Conservation (phyloP, 1,140 invertebrate species). For the Trichoplusia ni region DNA sequence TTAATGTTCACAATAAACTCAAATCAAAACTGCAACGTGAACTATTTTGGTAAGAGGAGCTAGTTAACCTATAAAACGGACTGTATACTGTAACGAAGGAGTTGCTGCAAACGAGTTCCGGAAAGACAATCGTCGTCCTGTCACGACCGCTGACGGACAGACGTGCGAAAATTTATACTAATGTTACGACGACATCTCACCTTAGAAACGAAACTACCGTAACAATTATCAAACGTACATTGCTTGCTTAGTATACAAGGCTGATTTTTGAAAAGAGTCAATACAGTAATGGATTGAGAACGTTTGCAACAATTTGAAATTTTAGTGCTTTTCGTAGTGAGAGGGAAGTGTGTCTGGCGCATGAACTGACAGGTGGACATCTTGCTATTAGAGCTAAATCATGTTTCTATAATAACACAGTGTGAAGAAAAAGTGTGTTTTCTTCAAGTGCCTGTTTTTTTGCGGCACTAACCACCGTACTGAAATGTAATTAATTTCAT, state of each 20-base stretch:
- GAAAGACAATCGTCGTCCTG: constrained; percentile 23
- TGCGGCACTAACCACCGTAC: background rate
- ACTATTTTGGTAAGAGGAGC: constrained; percentile 1
- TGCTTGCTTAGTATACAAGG: background rate
- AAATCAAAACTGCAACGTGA: background rate
- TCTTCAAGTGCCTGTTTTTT: background rate
- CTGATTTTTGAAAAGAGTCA: background rate
- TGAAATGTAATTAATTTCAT: too few species aligned
- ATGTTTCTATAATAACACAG: constrained; percentile 19
- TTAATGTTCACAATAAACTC: too few species aligned
- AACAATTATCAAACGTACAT: background rate
- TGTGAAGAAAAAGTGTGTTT: background rate
- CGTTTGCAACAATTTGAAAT: background rate
- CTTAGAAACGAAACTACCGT: background rate
- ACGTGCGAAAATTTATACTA: constrained; percentile 28
- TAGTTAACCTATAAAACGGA: constrained; percentile 14
- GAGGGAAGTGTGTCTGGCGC: constrained; percentile 6
- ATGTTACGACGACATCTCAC: background rate
- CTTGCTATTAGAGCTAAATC: constrained; percentile 30
- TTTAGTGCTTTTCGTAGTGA: background rate
- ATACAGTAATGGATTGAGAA: background rate
- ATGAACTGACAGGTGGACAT: constrained; percentile 24
- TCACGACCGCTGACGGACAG: constrained; percentile 4
- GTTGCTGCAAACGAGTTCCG: constrained; percentile 20
- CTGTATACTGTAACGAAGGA: constrained; percentile 2